Conservation (phyloP, 2,797 vertebrate genomes). For the Gorsachius magnificus region DNA sequence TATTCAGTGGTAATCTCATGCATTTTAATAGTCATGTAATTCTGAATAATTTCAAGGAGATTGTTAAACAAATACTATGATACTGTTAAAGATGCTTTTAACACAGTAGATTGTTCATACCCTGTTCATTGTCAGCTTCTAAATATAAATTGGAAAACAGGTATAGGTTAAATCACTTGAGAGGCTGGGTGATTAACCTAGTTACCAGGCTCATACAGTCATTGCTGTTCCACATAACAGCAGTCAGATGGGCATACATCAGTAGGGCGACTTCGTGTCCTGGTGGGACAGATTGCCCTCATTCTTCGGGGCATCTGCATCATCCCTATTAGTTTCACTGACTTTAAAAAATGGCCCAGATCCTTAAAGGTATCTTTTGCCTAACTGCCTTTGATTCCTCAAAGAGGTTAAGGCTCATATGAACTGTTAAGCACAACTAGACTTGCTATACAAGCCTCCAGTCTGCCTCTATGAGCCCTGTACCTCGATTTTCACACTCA, state of each 20-base stretch:
- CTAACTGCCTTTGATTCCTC: background rate
- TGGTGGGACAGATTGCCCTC: background rate
- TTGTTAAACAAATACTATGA: constrained; percentile 7
- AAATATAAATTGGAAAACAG: constrained; percentile 14
- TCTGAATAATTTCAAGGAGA: constrained; percentile 1
- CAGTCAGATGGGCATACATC: background rate
- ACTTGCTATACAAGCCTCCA: background rate
- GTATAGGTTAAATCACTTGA: constrained; percentile 15
- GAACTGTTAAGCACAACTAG: background rate
- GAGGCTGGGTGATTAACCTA: constrained; percentile 36
- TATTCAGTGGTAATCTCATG: constrained; percentile 23
- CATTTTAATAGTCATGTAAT: constrained; percentile 61
- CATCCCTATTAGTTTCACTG: background rate
- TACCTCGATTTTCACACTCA: background rate
- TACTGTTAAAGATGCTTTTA: background rate
- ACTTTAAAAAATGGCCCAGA: background rate
- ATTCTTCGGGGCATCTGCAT: background rate
- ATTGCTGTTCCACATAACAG: background rate
- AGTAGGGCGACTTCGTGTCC: background rate
- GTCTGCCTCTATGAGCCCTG: background rate
- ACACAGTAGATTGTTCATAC: background rate
- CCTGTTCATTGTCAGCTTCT: constrained; percentile 19
- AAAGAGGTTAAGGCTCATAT: background rate
- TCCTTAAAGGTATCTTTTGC: background rate
- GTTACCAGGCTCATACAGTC: background rate